Percentiles rank a stretch among this genome's conserved stretches.
Conservation (phyloP, 2,888 invertebrate genomes). For the Zootermopsis nevadensis region DNA sequence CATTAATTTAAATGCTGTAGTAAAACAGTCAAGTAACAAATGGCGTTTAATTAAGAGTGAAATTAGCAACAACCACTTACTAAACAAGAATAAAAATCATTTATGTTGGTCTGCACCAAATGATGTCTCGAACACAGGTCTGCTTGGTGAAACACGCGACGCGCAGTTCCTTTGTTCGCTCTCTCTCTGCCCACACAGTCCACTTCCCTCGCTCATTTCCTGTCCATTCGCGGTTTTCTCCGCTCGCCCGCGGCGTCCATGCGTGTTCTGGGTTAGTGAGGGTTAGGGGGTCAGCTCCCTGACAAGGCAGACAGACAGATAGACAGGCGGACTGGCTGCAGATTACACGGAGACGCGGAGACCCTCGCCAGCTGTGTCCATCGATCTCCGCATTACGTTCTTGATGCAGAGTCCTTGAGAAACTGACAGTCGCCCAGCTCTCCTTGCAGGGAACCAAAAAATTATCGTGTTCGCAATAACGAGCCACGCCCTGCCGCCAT, state of each 20-base stretch:
- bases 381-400: not conserved
- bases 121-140: no score
- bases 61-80: no score
- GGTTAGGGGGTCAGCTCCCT: not conserved
- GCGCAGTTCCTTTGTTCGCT: not conserved
- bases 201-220: not conserved
- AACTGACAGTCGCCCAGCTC: no score
- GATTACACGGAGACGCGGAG: not conserved
- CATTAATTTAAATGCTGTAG: no score
- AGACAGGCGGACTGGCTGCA: slow-evolving; percentile 9
- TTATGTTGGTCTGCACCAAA: no score
- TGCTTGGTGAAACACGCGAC: not conserved
- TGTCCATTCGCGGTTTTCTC: not conserved
- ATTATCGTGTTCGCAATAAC: no score
- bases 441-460: no score
- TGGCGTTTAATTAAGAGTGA: no score
- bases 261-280: slow-evolving; percentile 2
- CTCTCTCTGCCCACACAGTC: not conserved
- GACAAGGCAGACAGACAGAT: slow-evolving; percentile 24
- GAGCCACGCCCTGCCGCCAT: no score
- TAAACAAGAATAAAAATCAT: no score
- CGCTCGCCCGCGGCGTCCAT: not conserved
- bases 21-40: no score
- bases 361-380: not conserved
- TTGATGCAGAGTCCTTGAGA: no score